Base-by-base conservation (phyloP, 2,797 vertebrate genomes). In the Amphiprion clarkii region DNA sequence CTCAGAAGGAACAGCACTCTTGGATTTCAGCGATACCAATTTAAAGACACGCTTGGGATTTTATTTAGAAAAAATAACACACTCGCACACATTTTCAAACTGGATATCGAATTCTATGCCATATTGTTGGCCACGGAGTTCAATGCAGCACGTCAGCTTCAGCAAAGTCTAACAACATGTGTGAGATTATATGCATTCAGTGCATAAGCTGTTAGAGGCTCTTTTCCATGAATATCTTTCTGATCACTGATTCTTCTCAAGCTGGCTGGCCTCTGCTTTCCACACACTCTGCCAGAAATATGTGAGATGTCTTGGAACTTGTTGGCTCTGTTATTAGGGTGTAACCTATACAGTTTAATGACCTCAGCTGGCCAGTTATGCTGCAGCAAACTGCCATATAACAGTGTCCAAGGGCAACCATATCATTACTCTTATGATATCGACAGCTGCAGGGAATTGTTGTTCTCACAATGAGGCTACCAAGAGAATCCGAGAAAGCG, bases 271-370 rank as follows among this genome's bases (percentile, higher is more conserved):
- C 73, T 49, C 27, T 57, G 42, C 67, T 92, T 90, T 89, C 76
- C 48, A 80, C n/a, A 60, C 65, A 52, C 69, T 40, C 54, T 83
- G 86, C 84, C 86, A 92, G 81, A 85, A 82, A 85, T 87, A 71
- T 81, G 67, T 59, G 69, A 81, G 67, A 74, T 52, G 67, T 85
- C 84, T 86, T 79, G 70, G 83, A 88, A 82, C 65, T 75, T 69
- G 69, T 74, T 88, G 86, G 76, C 67, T 75, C 71, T 72, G 64
- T 82, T 85, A 79, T 82, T 55, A 84, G 78, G 76, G 80, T 81
- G 77, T 79, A 88, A 77, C 79, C 74, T 87, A 86, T 88, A 86
- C 72, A 81, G 71, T 90, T 88, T 86, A 81, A 86, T 89, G 88
- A 91, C 85, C 88, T 92, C 73, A 74, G 79, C 82, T 78, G 64